Evolutionary conservation across 2,797 vertebrate species (phyloP).

Genomic region (Setipinna tenuifilis): DNA sequence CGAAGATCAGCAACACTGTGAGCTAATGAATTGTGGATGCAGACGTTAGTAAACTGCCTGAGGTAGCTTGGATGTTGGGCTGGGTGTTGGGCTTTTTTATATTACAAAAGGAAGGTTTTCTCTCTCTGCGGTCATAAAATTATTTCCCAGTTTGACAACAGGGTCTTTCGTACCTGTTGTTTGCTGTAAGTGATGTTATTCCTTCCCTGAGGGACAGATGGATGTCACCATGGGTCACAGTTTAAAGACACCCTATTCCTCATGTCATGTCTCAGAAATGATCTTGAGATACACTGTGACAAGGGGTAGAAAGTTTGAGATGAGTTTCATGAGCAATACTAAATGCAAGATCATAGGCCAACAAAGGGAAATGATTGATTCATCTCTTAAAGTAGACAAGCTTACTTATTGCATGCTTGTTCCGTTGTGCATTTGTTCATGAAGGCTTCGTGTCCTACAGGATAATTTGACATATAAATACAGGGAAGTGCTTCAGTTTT

Average conservation of each 20-base stretch:
- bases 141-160: background rate
- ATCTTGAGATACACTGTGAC: background rate
- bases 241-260: background rate
- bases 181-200: background rate
- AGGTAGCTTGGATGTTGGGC: background rate
- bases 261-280: background rate
- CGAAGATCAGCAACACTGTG: slow-evolving; percentile 20
- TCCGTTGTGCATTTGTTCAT: slow-evolving; percentile 29
- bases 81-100: background rate
- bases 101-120: background rate
- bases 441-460: slow-evolving; percentile 39
- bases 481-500: slow-evolving; percentile 58
- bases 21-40: background rate
- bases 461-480: slow-evolving; percentile 55
- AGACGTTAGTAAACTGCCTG: background rate
- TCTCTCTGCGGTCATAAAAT: background rate
- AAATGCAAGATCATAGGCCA: background rate
- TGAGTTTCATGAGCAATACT: background rate
- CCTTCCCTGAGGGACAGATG: background rate
- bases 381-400: slow-evolving; percentile 17
- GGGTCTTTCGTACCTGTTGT: background rate
- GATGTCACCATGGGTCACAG: background rate
- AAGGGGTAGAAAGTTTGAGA: background rate
- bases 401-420: slow-evolving; percentile 34
- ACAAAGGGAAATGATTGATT: background rate